These are phyloP conservation scores for Balanococcus diminutus DNA, from an alignment of 2,888 invertebrate genomes.

Conservation along the genomic window DNA sequence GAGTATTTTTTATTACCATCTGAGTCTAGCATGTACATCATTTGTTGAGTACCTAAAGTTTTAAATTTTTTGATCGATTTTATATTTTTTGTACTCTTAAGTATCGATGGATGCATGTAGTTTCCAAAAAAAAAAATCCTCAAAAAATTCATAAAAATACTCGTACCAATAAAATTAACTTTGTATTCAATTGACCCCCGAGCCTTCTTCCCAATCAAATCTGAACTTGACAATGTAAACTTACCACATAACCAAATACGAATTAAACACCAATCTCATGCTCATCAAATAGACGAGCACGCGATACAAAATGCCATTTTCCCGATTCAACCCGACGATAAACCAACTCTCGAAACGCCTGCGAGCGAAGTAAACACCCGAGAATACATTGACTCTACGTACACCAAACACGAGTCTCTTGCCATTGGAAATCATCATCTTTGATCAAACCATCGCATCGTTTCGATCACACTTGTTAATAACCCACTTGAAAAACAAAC, in stretches of 20 bases:
- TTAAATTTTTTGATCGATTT: no score
- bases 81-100: no score
- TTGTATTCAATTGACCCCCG: neutral
- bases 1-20: no score
- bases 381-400: neutral
- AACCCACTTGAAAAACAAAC: conserved; percentile 5
- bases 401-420: neutral
- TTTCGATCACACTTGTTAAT: conserved; percentile 1
- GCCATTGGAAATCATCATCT: neutral
- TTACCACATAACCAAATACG: neutral
- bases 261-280: neutral
- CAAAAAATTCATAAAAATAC: no score
- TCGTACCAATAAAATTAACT: no score
- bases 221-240: neutral
- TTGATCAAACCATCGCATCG: neutral
- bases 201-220: neutral
- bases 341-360: neutral
- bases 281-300: neutral
- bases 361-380: neutral
- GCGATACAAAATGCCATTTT: neutral
- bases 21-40: no score
- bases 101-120: no score
- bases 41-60: no score
- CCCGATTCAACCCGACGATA: neutral
- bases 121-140: no score